Evolutionary conservation across 2,797 vertebrate genomes (phyloP).

Genomic region (Squalus acanthias): DNA sequence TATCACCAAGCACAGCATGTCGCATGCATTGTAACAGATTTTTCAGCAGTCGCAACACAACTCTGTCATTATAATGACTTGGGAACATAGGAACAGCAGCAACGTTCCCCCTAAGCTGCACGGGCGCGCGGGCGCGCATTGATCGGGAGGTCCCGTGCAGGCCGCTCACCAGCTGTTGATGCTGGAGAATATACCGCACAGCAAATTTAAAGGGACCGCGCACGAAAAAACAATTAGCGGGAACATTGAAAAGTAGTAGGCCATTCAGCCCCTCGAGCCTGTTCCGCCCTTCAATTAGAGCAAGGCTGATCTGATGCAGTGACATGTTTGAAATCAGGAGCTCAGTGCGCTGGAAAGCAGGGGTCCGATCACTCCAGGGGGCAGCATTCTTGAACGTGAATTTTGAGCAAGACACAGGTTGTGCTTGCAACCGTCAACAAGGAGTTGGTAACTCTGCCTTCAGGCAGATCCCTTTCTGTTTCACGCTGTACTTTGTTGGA

Average conservation of each 20-base stretch:
- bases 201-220: no score
- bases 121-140: no score
- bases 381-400: not conserved
- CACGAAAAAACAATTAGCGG: no score
- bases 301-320: not conserved
- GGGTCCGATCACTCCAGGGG: not conserved
- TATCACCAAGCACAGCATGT: not conserved
- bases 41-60: not conserved
- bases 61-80: not conserved
- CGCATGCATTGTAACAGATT: not conserved
- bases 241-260: no score
- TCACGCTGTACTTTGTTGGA: not conserved
- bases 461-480: not conserved
- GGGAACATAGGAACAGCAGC: not conserved
- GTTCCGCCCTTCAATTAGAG: not conserved
- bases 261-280: no score
- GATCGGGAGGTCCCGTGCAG: no score
- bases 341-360: not conserved
- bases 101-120: no score
- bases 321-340: not conserved
- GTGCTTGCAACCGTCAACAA: not conserved
- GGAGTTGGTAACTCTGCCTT: not conserved
- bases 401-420: not conserved
- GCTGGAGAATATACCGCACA: no score
- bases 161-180: no score